These are phyloP conservation scores for Lysiphlebus fabarum DNA, from an alignment of 1,140 invertebrate genomes.

Conservation along the genomic window DNA sequence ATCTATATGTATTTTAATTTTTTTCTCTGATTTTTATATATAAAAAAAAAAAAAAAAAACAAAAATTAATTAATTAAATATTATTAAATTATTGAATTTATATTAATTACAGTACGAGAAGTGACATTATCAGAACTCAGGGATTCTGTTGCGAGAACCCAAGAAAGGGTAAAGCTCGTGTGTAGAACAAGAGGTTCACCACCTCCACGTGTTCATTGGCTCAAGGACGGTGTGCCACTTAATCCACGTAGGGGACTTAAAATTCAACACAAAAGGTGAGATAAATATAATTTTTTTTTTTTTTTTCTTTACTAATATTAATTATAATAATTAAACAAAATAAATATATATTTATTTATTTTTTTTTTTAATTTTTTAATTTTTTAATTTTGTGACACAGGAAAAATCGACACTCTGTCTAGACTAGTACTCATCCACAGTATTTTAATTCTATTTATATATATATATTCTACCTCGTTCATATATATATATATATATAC, in stretches of 20 bases:
- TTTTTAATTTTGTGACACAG: constrained; percentile 53
- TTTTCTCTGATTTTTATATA: too few relatives aligned
- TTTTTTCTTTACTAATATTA: too few relatives aligned
- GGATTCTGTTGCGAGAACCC: constrained; percentile 53
- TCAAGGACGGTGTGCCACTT: constrained; percentile 66
- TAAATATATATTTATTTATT: background rate
- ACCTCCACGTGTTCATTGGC: constrained; percentile 69
- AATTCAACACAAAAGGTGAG: constrained; percentile 55
- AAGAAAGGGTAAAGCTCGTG: constrained; percentile 62
- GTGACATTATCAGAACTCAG: constrained; percentile 54
- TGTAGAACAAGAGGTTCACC: constrained; percentile 68
- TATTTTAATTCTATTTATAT: constrained; percentile 42
- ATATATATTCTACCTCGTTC: constrained; percentile 54
- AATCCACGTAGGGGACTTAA: constrained; percentile 55
- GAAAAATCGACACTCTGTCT: constrained; percentile 56
- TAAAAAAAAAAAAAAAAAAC: background rate
- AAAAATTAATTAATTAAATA: constrained; percentile 3
- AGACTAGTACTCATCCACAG: constrained; percentile 42
- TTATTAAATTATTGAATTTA: constrained; percentile 4
- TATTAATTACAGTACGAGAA: constrained; percentile 49
- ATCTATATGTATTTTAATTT: too few relatives aligned
- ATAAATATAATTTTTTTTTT: too few relatives aligned
- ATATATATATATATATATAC: constrained; percentile 54
- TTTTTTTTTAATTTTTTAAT: constrained; percentile 1
- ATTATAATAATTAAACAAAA: too few relatives aligned